phyloP scores from a whole-genome alignment of 2,888 invertebrate species.

The Gasteruption jaculator region DNA sequence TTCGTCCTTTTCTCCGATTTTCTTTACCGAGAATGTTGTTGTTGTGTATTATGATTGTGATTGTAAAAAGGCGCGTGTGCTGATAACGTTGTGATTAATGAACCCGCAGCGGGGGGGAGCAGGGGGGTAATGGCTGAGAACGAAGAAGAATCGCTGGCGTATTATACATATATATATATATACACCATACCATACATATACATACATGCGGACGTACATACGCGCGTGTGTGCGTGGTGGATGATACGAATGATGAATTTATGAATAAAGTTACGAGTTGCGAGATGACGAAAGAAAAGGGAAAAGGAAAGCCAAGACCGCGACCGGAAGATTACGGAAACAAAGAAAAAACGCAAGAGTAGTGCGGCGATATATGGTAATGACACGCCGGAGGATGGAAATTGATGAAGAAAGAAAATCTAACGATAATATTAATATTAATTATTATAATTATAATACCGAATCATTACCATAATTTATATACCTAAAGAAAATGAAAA shows the following conservation, averaged over 20 bases:
- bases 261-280: too few relatives aligned
- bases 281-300: conserved; percentile 4
- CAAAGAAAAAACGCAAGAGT: conserved; percentile 22
- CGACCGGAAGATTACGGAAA: conserved; percentile 17
- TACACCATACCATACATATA: too few relatives aligned
- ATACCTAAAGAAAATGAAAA: conserved; percentile 39
- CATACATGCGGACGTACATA: neutral
- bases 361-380: conserved; percentile 26
- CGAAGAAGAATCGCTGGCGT: too few relatives aligned
- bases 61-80: too few relatives aligned
- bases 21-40: too few relatives aligned
- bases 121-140: too few relatives aligned
- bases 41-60: too few relatives aligned
- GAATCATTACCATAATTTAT: conserved; percentile 53
- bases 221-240: conserved; percentile 4
- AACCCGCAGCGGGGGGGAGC: too few relatives aligned
- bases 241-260: too few relatives aligned
- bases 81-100: too few relatives aligned
- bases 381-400: conserved; percentile 14
- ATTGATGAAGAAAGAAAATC: conserved; percentile 17
- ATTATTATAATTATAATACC: conserved; percentile 46
- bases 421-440: conserved; percentile 44
- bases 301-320: conserved; percentile 17
- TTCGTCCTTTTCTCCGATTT: too few relatives aligned
- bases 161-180: too few relatives aligned